Percentiles rank a stretch among this genome's conserved stretches.
Conservation (phyloP, 1,140 invertebrate species). For the Drosophila truncata region DNA sequence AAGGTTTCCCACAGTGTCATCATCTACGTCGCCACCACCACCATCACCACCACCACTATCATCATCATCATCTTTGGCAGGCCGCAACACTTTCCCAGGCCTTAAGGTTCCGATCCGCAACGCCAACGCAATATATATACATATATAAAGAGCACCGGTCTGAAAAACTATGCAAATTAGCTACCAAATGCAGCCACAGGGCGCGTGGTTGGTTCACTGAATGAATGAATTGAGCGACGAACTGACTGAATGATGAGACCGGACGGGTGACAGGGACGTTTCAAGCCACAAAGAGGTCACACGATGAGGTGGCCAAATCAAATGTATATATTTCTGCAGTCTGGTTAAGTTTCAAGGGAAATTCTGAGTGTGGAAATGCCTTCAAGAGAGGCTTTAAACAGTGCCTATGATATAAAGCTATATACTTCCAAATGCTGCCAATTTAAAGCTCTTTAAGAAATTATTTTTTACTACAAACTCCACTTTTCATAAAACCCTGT, state of each 20-base stretch:
- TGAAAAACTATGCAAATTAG: slow-evolving; percentile 78
- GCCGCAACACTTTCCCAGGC: slow-evolving; percentile 74
- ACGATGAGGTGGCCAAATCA: not conserved
- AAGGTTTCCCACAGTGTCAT: slow-evolving; percentile 82
- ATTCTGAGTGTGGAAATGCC: not conserved
- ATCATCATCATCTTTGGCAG: slow-evolving; percentile 30
- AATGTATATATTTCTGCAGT: not conserved
- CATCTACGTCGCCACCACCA: slow-evolving; percentile 25
- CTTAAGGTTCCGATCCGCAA: slow-evolving; percentile 53
- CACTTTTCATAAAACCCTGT: not conserved
- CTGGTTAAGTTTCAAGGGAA: not conserved
- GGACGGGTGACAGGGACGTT: slow-evolving; percentile 35
- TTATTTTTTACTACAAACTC: not conserved
- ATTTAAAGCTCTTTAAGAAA: not conserved
- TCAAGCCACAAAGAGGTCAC: slow-evolving; percentile 18
- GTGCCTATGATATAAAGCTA: not conserved
- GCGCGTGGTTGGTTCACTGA: slow-evolving; percentile 55
- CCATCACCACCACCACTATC: not conserved
- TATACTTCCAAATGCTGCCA: not conserved
- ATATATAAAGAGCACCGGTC: slow-evolving; percentile 29
- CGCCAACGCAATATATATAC: slow-evolving; percentile 66
- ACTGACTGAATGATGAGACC: slow-evolving; percentile 33
- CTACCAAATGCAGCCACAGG: slow-evolving; percentile 66
- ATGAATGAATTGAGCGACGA: slow-evolving; percentile 37
- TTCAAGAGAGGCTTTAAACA: not conserved